Evolutionary conservation across 2,797 vertebrate genomes (phyloP).

Genomic region (Champsocephalus gunnari): DNA sequence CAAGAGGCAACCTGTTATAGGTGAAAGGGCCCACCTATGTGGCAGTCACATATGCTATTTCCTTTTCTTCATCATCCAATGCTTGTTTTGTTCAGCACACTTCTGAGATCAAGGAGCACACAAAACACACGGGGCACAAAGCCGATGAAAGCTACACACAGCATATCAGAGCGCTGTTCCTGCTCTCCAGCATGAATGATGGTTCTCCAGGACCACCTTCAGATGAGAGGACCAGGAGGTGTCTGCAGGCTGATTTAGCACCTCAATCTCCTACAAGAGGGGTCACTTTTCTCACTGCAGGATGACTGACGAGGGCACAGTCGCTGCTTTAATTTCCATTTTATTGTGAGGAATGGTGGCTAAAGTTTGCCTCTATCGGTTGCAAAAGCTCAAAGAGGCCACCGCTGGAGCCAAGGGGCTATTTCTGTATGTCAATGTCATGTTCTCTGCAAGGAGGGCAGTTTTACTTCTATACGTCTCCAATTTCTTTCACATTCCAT

Average conservation of each 20-base stretch:
- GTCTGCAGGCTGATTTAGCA: constrained; percentile 79
- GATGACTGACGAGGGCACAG: constrained; percentile 70
- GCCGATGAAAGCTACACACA: constrained; percentile 27
- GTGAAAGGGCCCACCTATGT: not conserved
- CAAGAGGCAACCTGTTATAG: not conserved
- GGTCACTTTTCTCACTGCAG: constrained; percentile 57
- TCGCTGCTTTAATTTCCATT: constrained; percentile 73
- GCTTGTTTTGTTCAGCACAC: constrained; percentile 17
- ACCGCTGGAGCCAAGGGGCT: not conserved
- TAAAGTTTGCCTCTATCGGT: constrained; percentile 42
- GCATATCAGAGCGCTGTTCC: constrained; percentile 62
- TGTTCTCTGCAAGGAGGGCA: constrained; percentile 5
- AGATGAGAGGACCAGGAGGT: constrained; percentile 65
- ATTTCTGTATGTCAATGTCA: constrained; percentile 15
- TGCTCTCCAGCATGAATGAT: constrained; percentile 74
- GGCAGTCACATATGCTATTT: constrained; percentile 40
- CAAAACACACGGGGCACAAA: constrained; percentile 18
- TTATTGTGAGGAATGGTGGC: constrained; percentile 64
- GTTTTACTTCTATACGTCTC: not conserved
- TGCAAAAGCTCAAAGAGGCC: constrained; percentile 6
- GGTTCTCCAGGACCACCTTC: constrained; percentile 61
- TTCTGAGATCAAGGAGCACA: constrained; percentile 50
- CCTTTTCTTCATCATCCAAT: constrained; percentile 31
- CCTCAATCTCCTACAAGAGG: constrained; percentile 65
- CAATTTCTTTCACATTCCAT: constrained; percentile 10